These are phyloP conservation scores for Oreohelix idahoensis DNA, from an alignment of 1,140 invertebrate species.

Conservation along the genomic window DNA sequence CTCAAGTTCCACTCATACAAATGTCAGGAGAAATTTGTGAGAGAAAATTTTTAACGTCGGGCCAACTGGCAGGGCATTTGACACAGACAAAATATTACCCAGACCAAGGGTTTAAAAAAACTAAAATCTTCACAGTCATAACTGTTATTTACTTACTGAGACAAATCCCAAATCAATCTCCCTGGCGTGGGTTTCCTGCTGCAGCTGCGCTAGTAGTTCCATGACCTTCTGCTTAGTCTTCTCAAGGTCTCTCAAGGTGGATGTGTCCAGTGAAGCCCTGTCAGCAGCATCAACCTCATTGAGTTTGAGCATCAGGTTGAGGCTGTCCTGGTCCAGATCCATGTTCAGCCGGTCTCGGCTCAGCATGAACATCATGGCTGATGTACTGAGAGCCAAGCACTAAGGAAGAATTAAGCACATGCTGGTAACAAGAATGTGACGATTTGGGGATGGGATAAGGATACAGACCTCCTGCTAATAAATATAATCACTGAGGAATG, in stretches of 20 bases:
- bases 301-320: slow-evolving; percentile 95
- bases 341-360: slow-evolving; percentile 97
- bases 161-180: slow-evolving; percentile 93
- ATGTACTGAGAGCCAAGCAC: slow-evolving; percentile 93
- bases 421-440: too few species aligned
- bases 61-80: too few species aligned
- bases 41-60: too few species aligned
- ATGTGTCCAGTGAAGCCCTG: slow-evolving; percentile 25
- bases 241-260: slow-evolving; percentile 43
- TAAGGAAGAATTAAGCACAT: too few species aligned
- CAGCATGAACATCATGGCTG: slow-evolving; percentile 96
- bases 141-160: slow-evolving; percentile 86
- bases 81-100: too few species aligned
- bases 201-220: slow-evolving; percentile 92
- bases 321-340: slow-evolving; percentile 94
- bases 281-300: slow-evolving; percentile 80
- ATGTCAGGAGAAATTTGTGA: too few species aligned
- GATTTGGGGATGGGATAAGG: too few species aligned
- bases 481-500: too few species aligned
- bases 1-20: too few species aligned
- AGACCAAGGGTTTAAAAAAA: too few species aligned
- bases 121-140: too few species aligned
- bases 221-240: slow-evolving; percentile 72
- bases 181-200: slow-evolving; percentile 92
- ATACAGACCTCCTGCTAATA: too few species aligned